Conservation (phyloP, 2,797 vertebrate species). For the Enteromius anoplus region DNA sequence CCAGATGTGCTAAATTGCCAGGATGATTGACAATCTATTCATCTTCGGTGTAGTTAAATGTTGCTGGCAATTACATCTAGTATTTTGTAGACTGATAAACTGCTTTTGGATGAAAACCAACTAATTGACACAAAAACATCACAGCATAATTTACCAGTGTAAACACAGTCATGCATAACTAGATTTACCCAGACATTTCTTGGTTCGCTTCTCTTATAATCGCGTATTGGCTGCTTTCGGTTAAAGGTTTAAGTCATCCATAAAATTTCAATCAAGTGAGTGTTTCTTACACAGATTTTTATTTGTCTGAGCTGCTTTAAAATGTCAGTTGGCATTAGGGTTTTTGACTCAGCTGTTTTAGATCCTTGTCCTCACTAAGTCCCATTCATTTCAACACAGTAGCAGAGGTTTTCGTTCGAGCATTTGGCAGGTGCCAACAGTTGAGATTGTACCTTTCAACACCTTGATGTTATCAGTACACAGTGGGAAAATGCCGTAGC, state of each 20-base stretch:
- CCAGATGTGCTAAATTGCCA: conserved; percentile 12
- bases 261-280: conserved; percentile 28
- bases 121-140: not conserved
- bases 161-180: not conserved
- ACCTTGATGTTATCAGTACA: conserved; percentile 41
- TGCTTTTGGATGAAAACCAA: conserved; percentile 18
- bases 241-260: conserved; percentile 15
- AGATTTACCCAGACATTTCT: not conserved
- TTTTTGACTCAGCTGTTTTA: conserved; percentile 32
- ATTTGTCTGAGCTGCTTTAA: conserved; percentile 32
- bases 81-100: not conserved
- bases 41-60: conserved; percentile 8
- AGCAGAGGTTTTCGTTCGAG: conserved; percentile 38
- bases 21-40: not conserved
- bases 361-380: conserved; percentile 14
- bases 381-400: conserved; percentile 37
- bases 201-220: not conserved
- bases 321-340: conserved; percentile 29
- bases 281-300: conserved; percentile 21
- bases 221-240: not conserved
- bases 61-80: conserved; percentile 1
- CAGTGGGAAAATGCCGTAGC: conserved; percentile 35
- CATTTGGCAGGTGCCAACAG: conserved; percentile 50
- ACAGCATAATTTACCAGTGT: not conserved
- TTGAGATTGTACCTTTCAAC: conserved; percentile 45